These are phyloP conservation scores for Campylomormyrus numenius DNA, from an alignment of 2,113 vertebrate genomes.

Conservation along the genomic window DNA sequence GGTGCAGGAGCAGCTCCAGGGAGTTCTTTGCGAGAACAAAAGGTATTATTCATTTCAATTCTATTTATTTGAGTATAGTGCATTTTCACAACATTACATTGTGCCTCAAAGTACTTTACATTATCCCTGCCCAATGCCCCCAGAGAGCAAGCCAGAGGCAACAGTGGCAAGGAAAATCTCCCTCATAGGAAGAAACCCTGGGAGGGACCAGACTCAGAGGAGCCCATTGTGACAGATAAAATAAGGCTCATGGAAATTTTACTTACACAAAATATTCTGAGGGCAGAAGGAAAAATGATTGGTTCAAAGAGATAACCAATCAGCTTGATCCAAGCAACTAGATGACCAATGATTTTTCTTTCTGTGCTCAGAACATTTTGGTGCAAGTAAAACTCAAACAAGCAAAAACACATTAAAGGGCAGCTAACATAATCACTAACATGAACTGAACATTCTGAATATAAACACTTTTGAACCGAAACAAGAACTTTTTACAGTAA, in stretches of 20 bases:
- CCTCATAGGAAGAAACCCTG: background rate
- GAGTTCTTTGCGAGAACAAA: constrained; percentile 62
- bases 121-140: background rate
- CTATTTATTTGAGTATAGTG: background rate
- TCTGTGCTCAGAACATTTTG: background rate
- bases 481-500: background rate
- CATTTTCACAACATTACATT: background rate
- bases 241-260: background rate
- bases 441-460: background rate
- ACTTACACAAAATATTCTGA: background rate
- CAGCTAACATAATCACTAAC: background rate
- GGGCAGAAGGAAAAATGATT: no score
- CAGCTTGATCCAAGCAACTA: no score
- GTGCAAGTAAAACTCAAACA: background rate
- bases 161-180: background rate
- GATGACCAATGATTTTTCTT: background rate
- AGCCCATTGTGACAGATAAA: background rate
- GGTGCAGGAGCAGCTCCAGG: constrained; percentile 81
- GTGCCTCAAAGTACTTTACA: background rate
- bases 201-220: background rate
- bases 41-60: background rate
- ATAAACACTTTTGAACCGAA: background rate
- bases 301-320: no score
- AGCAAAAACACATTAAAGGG: background rate
- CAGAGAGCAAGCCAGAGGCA: background rate